phyloP scores from a whole-genome alignment of 2,888 invertebrate genomes.

The Oxytorus armatus region DNA sequence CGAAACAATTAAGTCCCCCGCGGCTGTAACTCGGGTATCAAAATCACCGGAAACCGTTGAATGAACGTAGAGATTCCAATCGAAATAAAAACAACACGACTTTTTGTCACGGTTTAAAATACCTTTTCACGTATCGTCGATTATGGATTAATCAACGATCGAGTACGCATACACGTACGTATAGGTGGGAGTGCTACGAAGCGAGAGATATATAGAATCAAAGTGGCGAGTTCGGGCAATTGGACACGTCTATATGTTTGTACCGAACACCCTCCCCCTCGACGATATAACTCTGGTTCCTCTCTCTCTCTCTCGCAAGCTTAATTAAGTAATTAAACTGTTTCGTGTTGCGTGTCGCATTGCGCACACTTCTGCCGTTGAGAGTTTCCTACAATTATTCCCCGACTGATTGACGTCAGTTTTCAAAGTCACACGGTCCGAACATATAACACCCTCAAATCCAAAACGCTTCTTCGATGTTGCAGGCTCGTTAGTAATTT shows the following conservation, averaged over 20 bases:
- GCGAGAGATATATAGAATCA: conserved; percentile 45
- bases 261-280: background rate
- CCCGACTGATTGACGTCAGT: conserved; percentile 40
- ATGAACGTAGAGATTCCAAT: background rate
- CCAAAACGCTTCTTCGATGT: background rate
- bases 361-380: conserved; percentile 53
- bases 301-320: conserved; percentile 37
- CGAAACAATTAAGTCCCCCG: conserved; percentile 29
- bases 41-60: conserved; percentile 13
- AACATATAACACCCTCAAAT: conserved; percentile 1
- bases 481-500: background rate
- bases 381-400: conserved; percentile 30
- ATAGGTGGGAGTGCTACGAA: conserved; percentile 8
- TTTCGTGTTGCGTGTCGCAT: conserved; percentile 62
- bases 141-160: conserved; percentile 50
- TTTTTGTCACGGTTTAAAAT: conserved; percentile 12
- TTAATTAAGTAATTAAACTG: conserved; percentile 67
- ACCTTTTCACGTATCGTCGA: conserved; percentile 41
- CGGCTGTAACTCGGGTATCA: background rate
- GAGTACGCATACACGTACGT: background rate
- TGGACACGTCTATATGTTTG: conserved; percentile 40
- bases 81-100: conserved; percentile 1
- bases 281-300: background rate
- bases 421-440: conserved; percentile 23
- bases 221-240: conserved; percentile 59